phyloP scores from a whole-genome alignment of 2,113 vertebrate genomes.

The Bos javanicus region DNA sequence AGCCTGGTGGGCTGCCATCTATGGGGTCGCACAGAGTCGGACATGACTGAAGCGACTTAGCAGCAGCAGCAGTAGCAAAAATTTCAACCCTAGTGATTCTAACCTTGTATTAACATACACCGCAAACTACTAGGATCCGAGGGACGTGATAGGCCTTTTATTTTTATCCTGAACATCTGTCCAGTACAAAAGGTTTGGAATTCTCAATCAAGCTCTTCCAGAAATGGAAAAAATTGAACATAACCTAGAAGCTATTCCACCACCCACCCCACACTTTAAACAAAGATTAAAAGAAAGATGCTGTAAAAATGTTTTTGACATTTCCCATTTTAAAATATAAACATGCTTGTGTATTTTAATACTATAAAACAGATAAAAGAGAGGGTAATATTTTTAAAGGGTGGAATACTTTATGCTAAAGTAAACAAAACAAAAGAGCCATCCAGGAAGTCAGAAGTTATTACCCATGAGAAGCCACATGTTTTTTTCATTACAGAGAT shows the following conservation, averaged over 20 bases:
- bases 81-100: neutral
- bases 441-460: constrained; percentile 55
- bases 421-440: constrained; percentile 58
- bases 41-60: no score
- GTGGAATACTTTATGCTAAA: constrained; percentile 60
- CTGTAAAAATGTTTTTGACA: constrained; percentile 65
- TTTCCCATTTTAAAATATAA: constrained; percentile 63
- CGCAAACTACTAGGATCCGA: neutral
- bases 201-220: neutral
- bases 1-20: no score
- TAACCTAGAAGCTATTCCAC: neutral
- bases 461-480: constrained; percentile 43
- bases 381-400: constrained; percentile 53
- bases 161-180: neutral
- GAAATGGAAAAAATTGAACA: constrained; percentile 29
- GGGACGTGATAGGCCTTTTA: neutral
- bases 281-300: constrained; percentile 58
- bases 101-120: neutral
- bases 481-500: constrained; percentile 54
- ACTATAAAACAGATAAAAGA: constrained; percentile 65
- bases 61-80: neutral
- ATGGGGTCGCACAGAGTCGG: no score
- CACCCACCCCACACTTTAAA: constrained; percentile 5
- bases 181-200: neutral
- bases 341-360: constrained; percentile 55